These are phyloP conservation scores for Gortyna flavago DNA, from an alignment of 2,888 invertebrate species.

Conservation along the genomic window DNA sequence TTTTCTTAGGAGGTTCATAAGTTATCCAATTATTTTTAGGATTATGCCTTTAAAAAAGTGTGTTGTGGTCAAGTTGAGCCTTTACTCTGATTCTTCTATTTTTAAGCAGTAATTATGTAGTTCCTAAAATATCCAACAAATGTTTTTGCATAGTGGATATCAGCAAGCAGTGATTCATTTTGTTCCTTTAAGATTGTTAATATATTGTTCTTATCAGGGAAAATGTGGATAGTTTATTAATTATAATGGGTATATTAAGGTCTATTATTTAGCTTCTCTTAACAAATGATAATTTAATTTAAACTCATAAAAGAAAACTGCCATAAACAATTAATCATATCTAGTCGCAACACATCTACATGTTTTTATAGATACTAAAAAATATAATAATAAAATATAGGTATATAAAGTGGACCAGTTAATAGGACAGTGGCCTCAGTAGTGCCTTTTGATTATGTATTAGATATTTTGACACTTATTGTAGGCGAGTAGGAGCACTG, in stretches of 20 bases:
- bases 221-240: constrained; percentile 34
- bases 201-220: constrained; percentile 19
- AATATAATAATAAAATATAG: constrained; percentile 57
- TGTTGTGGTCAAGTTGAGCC: constrained; percentile 34
- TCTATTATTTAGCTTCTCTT: constrained; percentile 33
- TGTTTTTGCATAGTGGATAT: constrained; percentile 54
- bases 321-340: constrained; percentile 37
- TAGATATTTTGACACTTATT: constrained; percentile 70
- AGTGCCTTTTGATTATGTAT: constrained; percentile 85
- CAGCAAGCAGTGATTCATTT: constrained; percentile 37
- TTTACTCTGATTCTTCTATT: constrained; percentile 38
- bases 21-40: constrained; percentile 35
- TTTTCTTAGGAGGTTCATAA: constrained; percentile 27
- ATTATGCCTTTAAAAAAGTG: constrained; percentile 23
- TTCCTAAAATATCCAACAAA: constrained; percentile 43
- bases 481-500: constrained; percentile 77
- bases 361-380: constrained; percentile 37
- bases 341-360: constrained; percentile 55
- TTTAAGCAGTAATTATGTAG: constrained; percentile 38
- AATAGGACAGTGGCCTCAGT: constrained; percentile 87
- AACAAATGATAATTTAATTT: constrained; percentile 15
- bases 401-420: constrained; percentile 84
- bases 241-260: constrained; percentile 24
- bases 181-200: constrained; percentile 56
- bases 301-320: constrained; percentile 40